Evolutionary conservation across 2,113 vertebrate genomes (phyloP), one percentile per base, ranked within the genome.

Genomic region (Centrocercus urophasianus): DNA sequence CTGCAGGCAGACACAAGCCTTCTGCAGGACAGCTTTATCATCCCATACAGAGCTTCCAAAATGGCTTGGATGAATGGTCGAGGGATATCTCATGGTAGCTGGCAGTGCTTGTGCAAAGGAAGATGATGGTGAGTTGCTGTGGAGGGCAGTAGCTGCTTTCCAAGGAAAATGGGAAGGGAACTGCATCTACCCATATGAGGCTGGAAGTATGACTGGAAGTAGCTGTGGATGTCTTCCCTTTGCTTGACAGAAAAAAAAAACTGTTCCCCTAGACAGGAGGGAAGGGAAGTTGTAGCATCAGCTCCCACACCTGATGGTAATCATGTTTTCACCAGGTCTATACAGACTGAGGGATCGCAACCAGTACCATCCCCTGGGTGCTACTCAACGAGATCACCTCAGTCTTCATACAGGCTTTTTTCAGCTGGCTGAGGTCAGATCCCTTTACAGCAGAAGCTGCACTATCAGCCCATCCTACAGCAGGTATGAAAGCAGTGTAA

Each of bases 401-500:
- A 21, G 50, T 47, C 73, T 60, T 73, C 50, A 86, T 45, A 52
- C 34, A 61, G 36, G 2, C 8, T 6, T 36, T 69, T 74, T 36
- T 6, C 38, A 34, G 75, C 10, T 45, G 66, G 17, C 24, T 75
- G 56, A 74, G n/a, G 48, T 70, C 36, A 45, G 61, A 57, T 22
- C 22, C 61, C 36, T 74, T 57, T 32, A 59, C 14, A 52, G 50
- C 48, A 6, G 28, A 64, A 16, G 27, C 48, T 47, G 54, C 11
- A 11, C 38, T 4, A 1, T 32, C 21, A 36, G 17, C 30, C 32
- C 15, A n/a, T 0, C 2, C 54, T 59, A 13, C 21, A n/a, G 28
- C 2, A 6, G 15, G 50, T 43, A 54, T 0, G 0, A 56, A 52
- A 45, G 45, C 1, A 5, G 50, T 27, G 38, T 0, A 1, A 71